Conservation (phyloP, 1,140 invertebrate species). For the Drosophila subpulchrella region DNA sequence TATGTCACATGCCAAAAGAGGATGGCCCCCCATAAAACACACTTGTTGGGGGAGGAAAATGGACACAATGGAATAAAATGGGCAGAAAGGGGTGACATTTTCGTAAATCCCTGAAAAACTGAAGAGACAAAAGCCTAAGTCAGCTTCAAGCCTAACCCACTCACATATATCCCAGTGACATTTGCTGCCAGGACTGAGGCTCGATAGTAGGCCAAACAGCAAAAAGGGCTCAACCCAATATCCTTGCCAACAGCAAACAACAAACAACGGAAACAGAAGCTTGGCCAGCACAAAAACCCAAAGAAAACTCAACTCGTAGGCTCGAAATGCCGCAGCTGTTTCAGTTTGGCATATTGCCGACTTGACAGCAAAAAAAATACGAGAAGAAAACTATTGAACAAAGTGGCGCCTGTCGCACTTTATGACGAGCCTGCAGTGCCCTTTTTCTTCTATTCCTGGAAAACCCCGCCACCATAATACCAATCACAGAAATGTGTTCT, state of each 20-base stretch:
- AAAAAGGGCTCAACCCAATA: slow-evolving; percentile 57
- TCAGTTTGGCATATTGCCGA: slow-evolving; percentile 72
- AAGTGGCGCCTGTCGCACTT: slow-evolving; percentile 74
- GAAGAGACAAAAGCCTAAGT: slow-evolving; percentile 34
- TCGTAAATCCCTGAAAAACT: slow-evolving; percentile 23
- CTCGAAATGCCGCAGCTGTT: slow-evolving; percentile 58
- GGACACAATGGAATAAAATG: background rate
- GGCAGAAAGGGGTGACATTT: slow-evolving; percentile 1
- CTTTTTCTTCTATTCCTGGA: background rate
- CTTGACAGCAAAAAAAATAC: slow-evolving; percentile 56
- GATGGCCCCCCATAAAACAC: slow-evolving; percentile 33
- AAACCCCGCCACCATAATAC: slow-evolving; percentile 31
- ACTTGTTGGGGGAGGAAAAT: slow-evolving; percentile 16
- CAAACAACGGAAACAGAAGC: slow-evolving; percentile 35
- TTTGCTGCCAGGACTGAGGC: slow-evolving; percentile 42
- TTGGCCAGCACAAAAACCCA: slow-evolving; percentile 16
- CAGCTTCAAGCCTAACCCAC: slow-evolving; percentile 61
- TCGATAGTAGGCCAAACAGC: slow-evolving; percentile 66
- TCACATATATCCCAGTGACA: slow-evolving; percentile 54
- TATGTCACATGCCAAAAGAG: slow-evolving; percentile 42
- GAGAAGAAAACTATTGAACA: slow-evolving; percentile 73
- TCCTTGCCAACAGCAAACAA: slow-evolving; percentile 48
- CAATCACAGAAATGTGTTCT: slow-evolving; percentile 81
- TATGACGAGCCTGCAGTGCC: slow-evolving; percentile 50
- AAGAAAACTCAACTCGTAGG: slow-evolving; percentile 28